Base-by-base conservation (phyloP, 2,888 invertebrate species). In the Leistus spinibarbis region DNA sequence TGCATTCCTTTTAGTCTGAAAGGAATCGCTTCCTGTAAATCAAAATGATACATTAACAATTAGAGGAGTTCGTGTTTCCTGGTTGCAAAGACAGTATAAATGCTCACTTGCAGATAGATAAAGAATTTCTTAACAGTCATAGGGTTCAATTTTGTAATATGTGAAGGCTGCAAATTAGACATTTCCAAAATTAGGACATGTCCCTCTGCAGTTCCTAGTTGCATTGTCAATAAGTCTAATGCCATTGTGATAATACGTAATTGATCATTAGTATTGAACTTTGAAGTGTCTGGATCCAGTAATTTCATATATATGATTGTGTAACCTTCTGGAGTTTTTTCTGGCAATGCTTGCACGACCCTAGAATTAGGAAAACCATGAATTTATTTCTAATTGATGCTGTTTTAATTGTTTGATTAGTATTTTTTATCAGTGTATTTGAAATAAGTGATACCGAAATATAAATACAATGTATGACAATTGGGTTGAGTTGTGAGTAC, bases 111-210 rank as follows among this genome's bases (percentile, higher is more conserved):
- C 56, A 93, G 82, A 80, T 89, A 93, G 78, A 87, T 89, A 3
- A 93, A 85, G 78, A 90, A 91, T 82, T 92, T 92, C 79, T 91
- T 92, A 77, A 93, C 83, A 1, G 89, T 88, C 78, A 90, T 85
- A 0, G 92, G 83, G 75, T 89, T 91, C 0, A 93, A 83, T 79
- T 89, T 88, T 3, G 90, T 87, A 1, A 92, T 83, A 80, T 94
- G 93, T 0, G 89, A 89, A 17, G 93, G 83, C 0, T 87, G 85
- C 7, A 90, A 85, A 0, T 88, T 88, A 54, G 88, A 88, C 83
- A 92, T 87, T 82, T 94, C 92, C 16, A 92, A 86, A 0, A 92
- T 80, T 71, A 93, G 86, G 1, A 90, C 81, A 73, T 91, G 85
- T 0, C 93, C 93, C 0, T 88, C 86, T 0, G 79, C 78, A 0